Evolutionary conservation across 2,113 vertebrate genomes (phyloP).

Genomic region (Ibidorhyncha struthersii): DNA sequence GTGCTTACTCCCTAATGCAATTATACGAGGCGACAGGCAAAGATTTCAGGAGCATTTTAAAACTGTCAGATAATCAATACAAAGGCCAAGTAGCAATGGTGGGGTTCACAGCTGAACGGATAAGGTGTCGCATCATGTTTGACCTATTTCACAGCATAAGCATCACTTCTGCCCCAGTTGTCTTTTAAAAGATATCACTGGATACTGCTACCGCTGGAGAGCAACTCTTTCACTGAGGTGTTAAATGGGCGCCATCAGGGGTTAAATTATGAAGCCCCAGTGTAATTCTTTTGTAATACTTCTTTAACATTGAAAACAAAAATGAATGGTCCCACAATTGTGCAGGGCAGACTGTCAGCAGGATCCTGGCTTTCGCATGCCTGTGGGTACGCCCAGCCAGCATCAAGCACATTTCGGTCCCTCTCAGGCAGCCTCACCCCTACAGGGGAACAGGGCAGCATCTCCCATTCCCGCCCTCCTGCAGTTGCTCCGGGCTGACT

Average conservation of each 20-base stretch:
- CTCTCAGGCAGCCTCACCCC: neutral
- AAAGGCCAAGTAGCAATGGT: neutral
- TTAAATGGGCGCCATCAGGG: neutral
- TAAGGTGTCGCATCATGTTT: neutral
- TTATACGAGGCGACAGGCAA: neutral
- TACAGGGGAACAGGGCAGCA: accelerated
- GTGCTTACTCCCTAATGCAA: neutral
- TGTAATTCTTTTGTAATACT: neutral
- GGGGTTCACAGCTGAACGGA: neutral
- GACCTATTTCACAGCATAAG: slow-evolving; percentile 60
- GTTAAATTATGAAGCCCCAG: neutral
- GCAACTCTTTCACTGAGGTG: neutral
- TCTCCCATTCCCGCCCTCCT: neutral
- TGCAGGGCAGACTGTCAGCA: neutral
- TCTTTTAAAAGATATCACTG: neutral
- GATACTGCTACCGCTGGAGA: neutral
- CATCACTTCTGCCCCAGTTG: slow-evolving; percentile 60
- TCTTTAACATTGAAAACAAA: neutral
- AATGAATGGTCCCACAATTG: neutral
- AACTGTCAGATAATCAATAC: slow-evolving; percentile 2
- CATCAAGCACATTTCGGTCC: neutral
- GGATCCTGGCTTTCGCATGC: neutral
- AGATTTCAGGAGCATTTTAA: slow-evolving; percentile 4
- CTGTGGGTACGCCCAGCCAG: neutral
- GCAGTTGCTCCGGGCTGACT: accelerated